Evolutionary conservation across 2,888 invertebrate genomes (phyloP), one percentile per base, ranked within the genome.

Genomic region (Eremobia ochroleuca): DNA sequence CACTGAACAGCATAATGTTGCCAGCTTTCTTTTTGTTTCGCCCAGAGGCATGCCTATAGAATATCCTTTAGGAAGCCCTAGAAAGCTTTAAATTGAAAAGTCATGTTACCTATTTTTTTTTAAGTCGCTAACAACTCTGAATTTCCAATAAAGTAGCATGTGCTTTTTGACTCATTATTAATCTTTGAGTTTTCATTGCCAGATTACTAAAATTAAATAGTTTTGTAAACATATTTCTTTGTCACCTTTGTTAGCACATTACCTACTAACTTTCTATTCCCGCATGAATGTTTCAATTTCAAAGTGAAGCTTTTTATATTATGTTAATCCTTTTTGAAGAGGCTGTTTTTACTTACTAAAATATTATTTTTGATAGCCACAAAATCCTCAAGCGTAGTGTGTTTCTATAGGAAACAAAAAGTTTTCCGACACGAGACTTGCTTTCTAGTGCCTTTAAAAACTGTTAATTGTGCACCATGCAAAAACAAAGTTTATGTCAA

Each of bases 1-100:
- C 92, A 86, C 90, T 79, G 75, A 87, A 75, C 66, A 37, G 65
- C 79, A 75, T 82, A 91, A 92, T 91, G 91, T 90, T 92, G 92
- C 91, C 91, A 90, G 92, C 90, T 91, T 91, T 68, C 59, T 77
- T 82, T 85, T 70, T 86, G 78, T 72, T 85, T 89, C 88, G 86
- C 87, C 83, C 61, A 65, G 72, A 79, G 84, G 78, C 83, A 85
- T 87, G 82, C 77, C 66, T 46, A 66, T 37, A 58, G 6, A 55
- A n/a, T 21, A 70, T 77, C 43, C 4, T 37, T 25, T 67, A 55
- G 3, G 18, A 37, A 34, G 15, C 37, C 9, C n/a, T 80, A 80
- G 46, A 59, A 40, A 59, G 18, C 13, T 61, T 61, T 68, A n/a
- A 21, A 34, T 34, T 61, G 34, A 58, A n/a, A 34, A 34, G 34